Conservation (phyloP, 2,888 invertebrate species). For the Busseola fusca region DNA sequence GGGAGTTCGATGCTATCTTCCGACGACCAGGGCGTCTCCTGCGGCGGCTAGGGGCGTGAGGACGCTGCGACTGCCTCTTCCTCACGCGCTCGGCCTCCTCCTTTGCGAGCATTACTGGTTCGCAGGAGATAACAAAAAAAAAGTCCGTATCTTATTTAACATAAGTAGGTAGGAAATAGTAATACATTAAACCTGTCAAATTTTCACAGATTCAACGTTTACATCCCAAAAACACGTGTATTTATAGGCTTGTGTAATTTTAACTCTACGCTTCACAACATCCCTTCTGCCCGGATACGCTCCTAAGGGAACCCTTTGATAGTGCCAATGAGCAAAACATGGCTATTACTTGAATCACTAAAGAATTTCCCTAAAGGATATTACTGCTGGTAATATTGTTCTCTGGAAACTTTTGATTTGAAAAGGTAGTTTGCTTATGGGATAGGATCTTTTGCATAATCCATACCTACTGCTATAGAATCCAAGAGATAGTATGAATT, state of each 20-base stretch:
- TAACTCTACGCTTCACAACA: constrained; percentile 5
- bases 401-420: constrained; percentile 15
- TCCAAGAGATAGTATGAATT: neutral
- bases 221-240: neutral
- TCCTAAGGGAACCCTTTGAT: constrained; percentile 36
- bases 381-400: constrained; percentile 7
- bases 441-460: neutral
- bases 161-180: neutral
- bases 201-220: neutral
- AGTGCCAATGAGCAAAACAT: constrained; percentile 44
- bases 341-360: constrained; percentile 43
- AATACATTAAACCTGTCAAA: neutral
- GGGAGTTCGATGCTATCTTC: no score
- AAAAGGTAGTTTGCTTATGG: neutral
- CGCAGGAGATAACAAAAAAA: no score
- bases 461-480: no score
- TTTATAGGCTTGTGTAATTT: constrained; percentile 19
- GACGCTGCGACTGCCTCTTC: no score
- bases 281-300: constrained; percentile 3
- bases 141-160: no score
- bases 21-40: no score
- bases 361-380: constrained; percentile 42
- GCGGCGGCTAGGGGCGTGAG: no score
- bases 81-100: no score
- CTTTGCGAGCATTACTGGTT: no score